Evolutionary conservation across 2,888 invertebrate genomes (phyloP).

Genomic region (Tigriopus californicus): DNA sequence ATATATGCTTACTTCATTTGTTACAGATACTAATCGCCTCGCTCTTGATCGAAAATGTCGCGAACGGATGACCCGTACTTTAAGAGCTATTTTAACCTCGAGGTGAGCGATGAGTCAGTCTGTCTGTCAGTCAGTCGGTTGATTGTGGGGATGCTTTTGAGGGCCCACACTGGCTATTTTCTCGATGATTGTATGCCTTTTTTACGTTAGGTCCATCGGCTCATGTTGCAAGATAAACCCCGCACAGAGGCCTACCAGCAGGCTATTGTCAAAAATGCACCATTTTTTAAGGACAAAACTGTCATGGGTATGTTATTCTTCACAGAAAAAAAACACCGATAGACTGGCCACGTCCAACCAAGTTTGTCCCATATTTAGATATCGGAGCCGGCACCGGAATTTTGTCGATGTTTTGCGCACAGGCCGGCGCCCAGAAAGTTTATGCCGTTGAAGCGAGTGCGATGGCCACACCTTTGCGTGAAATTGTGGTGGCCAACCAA

Average conservation of each 20-base stretch:
- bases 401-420: conserved; percentile 68
- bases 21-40: no score
- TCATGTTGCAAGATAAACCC: conserved; percentile 56
- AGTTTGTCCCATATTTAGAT: conserved; percentile 23
- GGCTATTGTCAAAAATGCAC: conserved; percentile 44
- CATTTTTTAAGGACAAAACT: conserved; percentile 50
- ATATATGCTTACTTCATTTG: no score
- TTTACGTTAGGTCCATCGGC: conserved; percentile 44
- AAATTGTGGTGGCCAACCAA: conserved; percentile 49
- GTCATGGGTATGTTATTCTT: conserved; percentile 58
- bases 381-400: conserved; percentile 41
- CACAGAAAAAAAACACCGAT: no score
- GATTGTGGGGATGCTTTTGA: no score
- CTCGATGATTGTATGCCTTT: no score
- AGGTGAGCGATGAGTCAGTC: no score
- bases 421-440: conserved; percentile 71
- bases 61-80: conserved; percentile 36
- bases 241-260: conserved; percentile 58
- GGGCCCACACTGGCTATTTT: no score
- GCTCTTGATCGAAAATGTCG: no score
- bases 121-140: no score
- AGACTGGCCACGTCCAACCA: neutral
- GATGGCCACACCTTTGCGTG: conserved; percentile 41
- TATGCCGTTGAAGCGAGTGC: conserved; percentile 66
- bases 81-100: conserved; percentile 49